Evolutionary conservation across 2,888 invertebrate species (phyloP).

Genomic region (Conus canariensis): DNA sequence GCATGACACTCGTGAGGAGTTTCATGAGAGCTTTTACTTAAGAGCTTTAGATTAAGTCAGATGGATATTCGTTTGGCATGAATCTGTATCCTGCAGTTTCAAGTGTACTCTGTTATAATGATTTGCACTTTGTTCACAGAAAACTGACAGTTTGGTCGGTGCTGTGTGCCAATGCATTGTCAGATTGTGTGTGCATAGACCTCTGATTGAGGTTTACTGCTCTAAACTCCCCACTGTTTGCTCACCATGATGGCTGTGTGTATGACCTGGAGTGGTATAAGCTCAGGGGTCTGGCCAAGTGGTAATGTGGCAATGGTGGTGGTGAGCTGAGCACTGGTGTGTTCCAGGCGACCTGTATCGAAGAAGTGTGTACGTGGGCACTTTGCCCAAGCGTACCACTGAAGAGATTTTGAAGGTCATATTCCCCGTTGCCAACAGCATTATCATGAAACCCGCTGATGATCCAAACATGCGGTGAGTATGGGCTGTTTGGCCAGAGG

Average conservation of each 20-base stretch:
- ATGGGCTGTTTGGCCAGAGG: constrained; percentile 11
- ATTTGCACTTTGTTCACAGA: not conserved
- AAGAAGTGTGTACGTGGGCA: constrained; percentile 43
- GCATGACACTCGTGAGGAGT: too few relatives aligned
- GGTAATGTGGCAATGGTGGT: not conserved
- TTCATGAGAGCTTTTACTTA: too few relatives aligned
- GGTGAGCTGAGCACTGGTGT: constrained; percentile 24
- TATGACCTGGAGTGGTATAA: not conserved
- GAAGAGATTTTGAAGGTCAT: constrained; percentile 42
- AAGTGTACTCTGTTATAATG: not conserved
- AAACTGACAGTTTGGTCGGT: not conserved
- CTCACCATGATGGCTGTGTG: constrained; percentile 13
- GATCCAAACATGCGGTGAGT: constrained; percentile 40
- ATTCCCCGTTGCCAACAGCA: constrained; percentile 43
- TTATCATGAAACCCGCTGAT: constrained; percentile 36
- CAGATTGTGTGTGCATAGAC: not conserved
- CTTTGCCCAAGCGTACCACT: constrained; percentile 36
- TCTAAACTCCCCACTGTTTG: not conserved
- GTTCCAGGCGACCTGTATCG: constrained; percentile 35
- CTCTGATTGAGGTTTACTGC: not conserved
- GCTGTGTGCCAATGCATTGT: not conserved
- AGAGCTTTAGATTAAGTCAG: too few relatives aligned
- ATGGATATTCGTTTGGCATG: too few relatives aligned
- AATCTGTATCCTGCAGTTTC: not conserved
- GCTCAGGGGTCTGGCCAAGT: not conserved